phyloP scores from a whole-genome alignment of 2,888 invertebrate species.

The Mongoloraphidia duomilia region DNA sequence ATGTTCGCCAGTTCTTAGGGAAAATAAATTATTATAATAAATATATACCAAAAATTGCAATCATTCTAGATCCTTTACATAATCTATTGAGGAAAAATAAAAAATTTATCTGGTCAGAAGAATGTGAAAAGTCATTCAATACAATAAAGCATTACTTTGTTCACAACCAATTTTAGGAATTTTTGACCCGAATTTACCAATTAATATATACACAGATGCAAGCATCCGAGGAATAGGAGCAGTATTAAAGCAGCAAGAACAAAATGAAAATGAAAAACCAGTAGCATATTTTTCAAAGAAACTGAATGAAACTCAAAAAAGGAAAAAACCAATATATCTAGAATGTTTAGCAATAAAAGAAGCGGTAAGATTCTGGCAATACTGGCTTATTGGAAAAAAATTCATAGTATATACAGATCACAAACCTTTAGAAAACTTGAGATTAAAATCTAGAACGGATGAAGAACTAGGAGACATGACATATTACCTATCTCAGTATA shows the following conservation, averaged over 20 bases:
- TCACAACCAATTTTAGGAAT: conserved; percentile 14
- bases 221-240: conserved; percentile 16
- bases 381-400: conserved; percentile 9
- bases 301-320: too few species aligned
- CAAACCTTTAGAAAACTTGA: conserved; percentile 13
- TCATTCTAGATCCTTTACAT: conserved; percentile 12
- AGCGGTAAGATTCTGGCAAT: conserved; percentile 11
- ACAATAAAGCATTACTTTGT: conserved; percentile 12
- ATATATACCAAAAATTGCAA: conserved; percentile 10
- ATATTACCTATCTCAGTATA: conserved; percentile 14
- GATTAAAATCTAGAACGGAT: conserved; percentile 13
- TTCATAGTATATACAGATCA: conserved; percentile 10
- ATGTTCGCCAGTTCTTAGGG: conserved; percentile 11
- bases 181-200: conserved; percentile 13
- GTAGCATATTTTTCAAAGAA: too few species aligned
- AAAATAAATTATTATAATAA: conserved; percentile 12
- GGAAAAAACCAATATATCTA: conserved; percentile 11
- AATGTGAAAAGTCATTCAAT: conserved; percentile 11
- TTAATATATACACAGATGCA: conserved; percentile 15
- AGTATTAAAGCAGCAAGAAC: conserved; percentile 14
- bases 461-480: conserved; percentile 14
- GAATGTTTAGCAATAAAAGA: conserved; percentile 12
- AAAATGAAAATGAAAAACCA: too few species aligned
- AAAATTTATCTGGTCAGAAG: conserved; percentile 12
- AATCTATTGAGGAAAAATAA: conserved; percentile 12